Evolutionary conservation across 2,888 invertebrate species (phyloP), one percentile per base, ranked within the genome.

Genomic region (Cecidostiba fungosa): DNA sequence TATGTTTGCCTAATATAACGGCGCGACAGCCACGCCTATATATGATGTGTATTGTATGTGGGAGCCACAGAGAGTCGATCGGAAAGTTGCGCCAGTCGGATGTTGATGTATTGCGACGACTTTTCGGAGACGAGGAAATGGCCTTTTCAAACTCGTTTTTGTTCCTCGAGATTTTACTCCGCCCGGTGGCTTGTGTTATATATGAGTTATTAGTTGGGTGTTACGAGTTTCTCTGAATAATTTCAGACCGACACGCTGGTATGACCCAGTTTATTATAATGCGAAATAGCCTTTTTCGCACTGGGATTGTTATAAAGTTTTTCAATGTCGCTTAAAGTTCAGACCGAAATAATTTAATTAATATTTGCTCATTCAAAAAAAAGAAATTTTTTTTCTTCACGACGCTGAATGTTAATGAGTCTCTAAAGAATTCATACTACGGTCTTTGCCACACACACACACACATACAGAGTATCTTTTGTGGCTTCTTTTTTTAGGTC

Each of bases 401-500:
- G 0, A 16, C 1, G 50, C 10, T 14, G 59, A 59, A 59, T 59
- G 8, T 26, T 62, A 62, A 62, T 10, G 26, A 62, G 62, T 62
- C 23, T 23, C 62, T 62, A 12, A 62, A 62, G n/a, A 62, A 62
- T 19, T 62, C 26, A 26, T 26, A 26, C 12, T 62, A 62, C 62
- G 26, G 62, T 62, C 62, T 5, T n/a, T n/a, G n/a, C n/a, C n/a
- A n/a, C n/a, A n/a, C n/a, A n/a, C 62, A n/a, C 19, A 6, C 54
- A 14, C 8, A 12, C 26, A n/a, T n/a, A n/a, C n/a, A n/a, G n/a
- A 4, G 26, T 10, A 10, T 62, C 23, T 26, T 62, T 26, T 62
- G 62, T 23, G 62, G 8, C 62, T 54, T 54, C 5, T n/a, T 62
- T 59, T 62, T 62, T 62, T 26, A 62, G 62, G 66, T 66, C 66